Evolutionary conservation across 35 echinoderm and acorn worm genomes (phyloP).

Genomic region (Heliocidaris erythrogramma): DNA sequence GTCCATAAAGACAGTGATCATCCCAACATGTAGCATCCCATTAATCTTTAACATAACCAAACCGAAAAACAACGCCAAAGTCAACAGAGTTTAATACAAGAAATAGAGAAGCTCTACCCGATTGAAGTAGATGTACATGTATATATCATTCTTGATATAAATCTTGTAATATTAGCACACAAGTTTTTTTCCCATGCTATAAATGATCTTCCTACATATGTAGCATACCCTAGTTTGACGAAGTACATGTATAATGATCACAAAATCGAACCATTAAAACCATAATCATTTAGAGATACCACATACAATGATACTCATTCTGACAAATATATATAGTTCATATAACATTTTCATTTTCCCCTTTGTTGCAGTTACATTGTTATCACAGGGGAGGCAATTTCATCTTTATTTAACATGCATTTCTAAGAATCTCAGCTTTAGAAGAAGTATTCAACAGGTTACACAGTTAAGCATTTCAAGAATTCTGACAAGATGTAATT

Average conservation of each 20-base stretch:
- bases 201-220: neutral
- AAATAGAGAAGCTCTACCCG: neutral
- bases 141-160: neutral
- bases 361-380: too few species aligned
- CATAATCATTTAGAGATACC: too few species aligned
- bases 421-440: too few species aligned
- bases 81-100: neutral
- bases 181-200: neutral
- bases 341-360: neutral
- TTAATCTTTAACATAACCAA: too few species aligned
- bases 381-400: neutral
- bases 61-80: neutral
- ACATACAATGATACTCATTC: neutral
- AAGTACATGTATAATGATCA: too few species aligned
- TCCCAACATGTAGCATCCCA: too few species aligned
- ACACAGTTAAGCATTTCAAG: too few species aligned
- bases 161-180: neutral
- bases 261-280: too few species aligned
- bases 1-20: neutral
- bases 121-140: neutral
- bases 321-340: neutral
- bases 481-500: too few species aligned
- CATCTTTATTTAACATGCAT: neutral
- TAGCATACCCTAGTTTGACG: neutral
- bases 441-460: too few species aligned